Evolutionary conservation across 2,888 invertebrate species (phyloP).

Genomic region (Thysanoteuthis rhombus): DNA sequence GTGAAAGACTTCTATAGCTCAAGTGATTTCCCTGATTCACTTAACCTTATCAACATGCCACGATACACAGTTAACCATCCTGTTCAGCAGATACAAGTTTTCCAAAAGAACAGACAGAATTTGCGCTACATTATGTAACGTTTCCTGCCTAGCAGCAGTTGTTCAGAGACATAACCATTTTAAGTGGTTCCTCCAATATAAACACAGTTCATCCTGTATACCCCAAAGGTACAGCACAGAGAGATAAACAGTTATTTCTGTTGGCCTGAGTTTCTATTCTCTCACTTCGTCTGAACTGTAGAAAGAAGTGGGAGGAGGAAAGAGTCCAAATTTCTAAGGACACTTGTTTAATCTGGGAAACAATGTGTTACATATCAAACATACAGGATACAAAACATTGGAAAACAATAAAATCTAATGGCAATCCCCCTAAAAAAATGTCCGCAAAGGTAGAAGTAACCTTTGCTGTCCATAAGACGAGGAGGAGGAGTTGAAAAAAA

Average conservation of each 20-base stretch:
- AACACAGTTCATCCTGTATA: background rate
- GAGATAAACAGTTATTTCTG: background rate
- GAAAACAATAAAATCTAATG: background rate
- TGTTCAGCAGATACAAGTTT: background rate
- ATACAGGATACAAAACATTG: background rate
- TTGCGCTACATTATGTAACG: background rate
- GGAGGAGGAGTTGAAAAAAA: no score
- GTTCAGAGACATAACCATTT: background rate
- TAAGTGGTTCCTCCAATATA: background rate
- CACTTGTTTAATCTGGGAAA: background rate
- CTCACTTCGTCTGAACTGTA: background rate
- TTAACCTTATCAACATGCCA: background rate
- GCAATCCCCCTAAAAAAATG: no score
- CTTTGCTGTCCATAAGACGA: no score
- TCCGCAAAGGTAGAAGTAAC: no score
- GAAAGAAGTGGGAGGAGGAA: background rate
- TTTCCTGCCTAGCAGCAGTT: background rate
- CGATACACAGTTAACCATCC: background rate
- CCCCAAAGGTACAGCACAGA: background rate
- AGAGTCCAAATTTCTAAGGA: background rate
- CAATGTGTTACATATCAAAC: background rate
- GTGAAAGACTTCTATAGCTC: background rate
- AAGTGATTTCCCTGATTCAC: background rate
- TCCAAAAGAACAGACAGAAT: background rate
- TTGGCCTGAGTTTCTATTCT: background rate